phyloP scores from a whole-genome alignment of 2,888 invertebrate species.

The Pardosa pseudoannulata region DNA sequence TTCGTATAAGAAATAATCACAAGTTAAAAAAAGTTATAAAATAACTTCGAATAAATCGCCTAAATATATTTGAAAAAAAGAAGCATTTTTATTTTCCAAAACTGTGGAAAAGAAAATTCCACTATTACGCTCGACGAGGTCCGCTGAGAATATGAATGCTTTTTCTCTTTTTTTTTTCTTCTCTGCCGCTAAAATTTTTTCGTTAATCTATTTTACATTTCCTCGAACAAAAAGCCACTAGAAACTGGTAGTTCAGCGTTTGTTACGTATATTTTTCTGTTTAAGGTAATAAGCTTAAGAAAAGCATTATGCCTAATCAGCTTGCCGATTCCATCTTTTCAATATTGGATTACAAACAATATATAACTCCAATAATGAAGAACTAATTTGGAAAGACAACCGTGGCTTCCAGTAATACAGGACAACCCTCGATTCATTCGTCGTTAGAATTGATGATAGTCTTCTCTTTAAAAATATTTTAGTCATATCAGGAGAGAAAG shows the following conservation, averaged over 20 bases:
- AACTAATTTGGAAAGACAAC: slow-evolving; percentile 62
- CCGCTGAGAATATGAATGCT: slow-evolving; percentile 48
- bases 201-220: slow-evolving; percentile 65
- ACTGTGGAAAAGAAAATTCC: slow-evolving; percentile 38
- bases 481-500: neutral
- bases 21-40: neutral
- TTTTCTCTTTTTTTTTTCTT: slow-evolving; percentile 30
- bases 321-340: slow-evolving; percentile 30
- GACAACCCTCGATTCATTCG: neutral
- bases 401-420: neutral
- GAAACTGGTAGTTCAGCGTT: slow-evolving; percentile 4
- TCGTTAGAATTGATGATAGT: neutral
- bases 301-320: slow-evolving; percentile 40
- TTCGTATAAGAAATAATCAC: neutral
- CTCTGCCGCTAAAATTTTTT: slow-evolving; percentile 40
- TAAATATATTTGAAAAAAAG: slow-evolving; percentile 2
- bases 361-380: slow-evolving; percentile 57
- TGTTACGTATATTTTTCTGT: slow-evolving; percentile 36
- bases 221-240: slow-evolving; percentile 10
- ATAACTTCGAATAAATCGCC: neutral
- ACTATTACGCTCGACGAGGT: slow-evolving; percentile 33
- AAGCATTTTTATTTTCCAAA: slow-evolving; percentile 17
- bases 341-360: slow-evolving; percentile 65
- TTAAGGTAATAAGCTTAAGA: slow-evolving; percentile 61
- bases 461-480: neutral